These are phyloP conservation scores for Heterodera carotae DNA, from an alignment of 1,140 invertebrate species.

Conservation along the genomic window DNA sequence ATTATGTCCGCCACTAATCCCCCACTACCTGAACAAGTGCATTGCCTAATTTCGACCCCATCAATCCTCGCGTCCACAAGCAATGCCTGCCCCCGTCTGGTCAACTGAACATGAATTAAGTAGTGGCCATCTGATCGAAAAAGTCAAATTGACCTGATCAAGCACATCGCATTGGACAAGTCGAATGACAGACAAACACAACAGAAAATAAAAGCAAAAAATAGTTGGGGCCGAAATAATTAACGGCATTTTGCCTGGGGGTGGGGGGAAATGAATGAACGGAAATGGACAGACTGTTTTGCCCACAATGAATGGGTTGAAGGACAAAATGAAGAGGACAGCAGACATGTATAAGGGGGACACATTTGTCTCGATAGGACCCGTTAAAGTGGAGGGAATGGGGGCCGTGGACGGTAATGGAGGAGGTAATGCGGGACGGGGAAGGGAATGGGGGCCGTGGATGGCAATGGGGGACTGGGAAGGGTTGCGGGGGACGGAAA, in stretches of 20 bases:
- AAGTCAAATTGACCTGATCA: constrained; percentile 21
- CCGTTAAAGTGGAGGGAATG: too few relatives aligned
- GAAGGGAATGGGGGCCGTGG: too few relatives aligned
- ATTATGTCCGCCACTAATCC: too few relatives aligned
- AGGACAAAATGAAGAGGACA: too few relatives aligned
- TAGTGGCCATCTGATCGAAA: background rate
- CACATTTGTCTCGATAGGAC: too few relatives aligned
- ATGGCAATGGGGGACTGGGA: too few relatives aligned
- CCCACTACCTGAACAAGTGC: constrained; percentile 40
- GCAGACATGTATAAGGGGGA: too few relatives aligned
- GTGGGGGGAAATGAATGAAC: background rate
- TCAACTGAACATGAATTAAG: constrained; percentile 35
- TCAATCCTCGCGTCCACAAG: constrained; percentile 43
- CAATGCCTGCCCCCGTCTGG: constrained; percentile 32
- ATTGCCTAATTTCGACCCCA: constrained; percentile 49
- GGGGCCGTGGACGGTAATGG: too few relatives aligned
- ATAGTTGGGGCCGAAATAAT: background rate
- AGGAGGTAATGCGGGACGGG: too few relatives aligned
- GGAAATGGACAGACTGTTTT: background rate
- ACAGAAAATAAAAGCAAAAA: constrained; percentile 17
- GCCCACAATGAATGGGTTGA: too few relatives aligned
- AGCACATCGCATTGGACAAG: constrained; percentile 28
- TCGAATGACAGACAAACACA: background rate
- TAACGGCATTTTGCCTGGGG: constrained; percentile 3
- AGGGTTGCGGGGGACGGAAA: too few relatives aligned